Evolutionary conservation across 2,888 invertebrate genomes (phyloP).

Genomic region (Sialis fuliginosa): DNA sequence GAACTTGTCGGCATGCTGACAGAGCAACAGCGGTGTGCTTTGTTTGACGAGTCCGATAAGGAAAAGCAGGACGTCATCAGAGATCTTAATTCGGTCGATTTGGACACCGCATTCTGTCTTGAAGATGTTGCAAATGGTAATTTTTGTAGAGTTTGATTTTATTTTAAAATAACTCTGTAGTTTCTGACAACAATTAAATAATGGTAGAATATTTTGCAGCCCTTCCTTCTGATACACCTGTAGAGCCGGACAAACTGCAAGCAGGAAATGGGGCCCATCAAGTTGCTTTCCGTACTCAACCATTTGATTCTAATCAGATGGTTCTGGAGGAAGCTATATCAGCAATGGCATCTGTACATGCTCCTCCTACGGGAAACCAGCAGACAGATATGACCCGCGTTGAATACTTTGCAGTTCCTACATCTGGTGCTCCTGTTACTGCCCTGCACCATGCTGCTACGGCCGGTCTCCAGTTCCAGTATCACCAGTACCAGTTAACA

Average conservation of each 20-base stretch:
- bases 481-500: constrained; percentile 16
- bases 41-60: constrained; percentile 10
- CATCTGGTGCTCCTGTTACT: constrained; percentile 15
- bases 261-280: constrained; percentile 8
- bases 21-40: constrained; percentile 11
- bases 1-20: constrained; percentile 10
- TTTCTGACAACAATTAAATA: too few relatives aligned
- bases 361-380: constrained; percentile 15
- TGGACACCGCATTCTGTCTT: constrained; percentile 29
- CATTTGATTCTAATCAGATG: constrained; percentile 7
- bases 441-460: constrained; percentile 16
- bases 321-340: constrained; percentile 13
- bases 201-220: too few relatives aligned
- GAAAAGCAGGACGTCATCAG: constrained; percentile 11
- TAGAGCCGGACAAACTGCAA: constrained; percentile 11
- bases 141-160: constrained; percentile 2
- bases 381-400: constrained; percentile 24
- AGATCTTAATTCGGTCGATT: constrained; percentile 18
- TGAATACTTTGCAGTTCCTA: constrained; percentile 29
- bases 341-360: constrained; percentile 20
- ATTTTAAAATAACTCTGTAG: too few relatives aligned
- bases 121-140: constrained; percentile 30
- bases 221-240: constrained; percentile 7
- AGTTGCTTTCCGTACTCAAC: constrained; percentile 6
- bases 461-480: constrained; percentile 19